Percentiles rank a stretch among this genome's conserved stretches.
These are phyloP conservation scores for Mionectes macconnelli DNA, from an alignment of 2,113 vertebrate species.

Conservation along the genomic window DNA sequence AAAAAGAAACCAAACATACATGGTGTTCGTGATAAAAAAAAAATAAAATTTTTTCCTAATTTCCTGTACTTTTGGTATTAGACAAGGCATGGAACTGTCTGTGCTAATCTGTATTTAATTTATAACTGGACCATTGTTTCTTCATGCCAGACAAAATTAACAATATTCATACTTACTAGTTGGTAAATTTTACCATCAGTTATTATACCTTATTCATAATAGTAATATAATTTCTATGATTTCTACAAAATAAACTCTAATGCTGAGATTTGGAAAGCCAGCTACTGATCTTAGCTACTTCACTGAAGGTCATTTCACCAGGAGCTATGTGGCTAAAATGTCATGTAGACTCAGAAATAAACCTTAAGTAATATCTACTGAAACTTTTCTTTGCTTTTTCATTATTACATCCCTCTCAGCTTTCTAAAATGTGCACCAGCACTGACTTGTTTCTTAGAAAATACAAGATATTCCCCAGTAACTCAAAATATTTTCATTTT, in stretches of 20 bases:
- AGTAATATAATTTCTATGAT: background rate
- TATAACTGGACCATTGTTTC: background rate
- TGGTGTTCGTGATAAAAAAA: background rate
- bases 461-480: background rate
- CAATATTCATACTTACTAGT: background rate
- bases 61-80: background rate
- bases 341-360: background rate
- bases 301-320: background rate
- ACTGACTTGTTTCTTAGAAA: background rate
- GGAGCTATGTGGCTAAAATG: background rate
- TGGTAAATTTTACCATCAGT: background rate
- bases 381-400: background rate
- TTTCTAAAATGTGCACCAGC: background rate
- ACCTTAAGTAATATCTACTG: background rate
- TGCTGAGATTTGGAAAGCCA: background rate
- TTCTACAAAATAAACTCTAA: background rate
- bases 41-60: background rate
- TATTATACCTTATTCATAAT: background rate
- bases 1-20: background rate
- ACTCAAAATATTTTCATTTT: background rate
- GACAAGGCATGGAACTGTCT: background rate
- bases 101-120: background rate
- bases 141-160: background rate
- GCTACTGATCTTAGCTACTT: background rate
- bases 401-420: background rate